These are phyloP conservation scores for Tachycineta bicolor DNA, from an alignment of 2,113 vertebrate species.

Conservation along the genomic window DNA sequence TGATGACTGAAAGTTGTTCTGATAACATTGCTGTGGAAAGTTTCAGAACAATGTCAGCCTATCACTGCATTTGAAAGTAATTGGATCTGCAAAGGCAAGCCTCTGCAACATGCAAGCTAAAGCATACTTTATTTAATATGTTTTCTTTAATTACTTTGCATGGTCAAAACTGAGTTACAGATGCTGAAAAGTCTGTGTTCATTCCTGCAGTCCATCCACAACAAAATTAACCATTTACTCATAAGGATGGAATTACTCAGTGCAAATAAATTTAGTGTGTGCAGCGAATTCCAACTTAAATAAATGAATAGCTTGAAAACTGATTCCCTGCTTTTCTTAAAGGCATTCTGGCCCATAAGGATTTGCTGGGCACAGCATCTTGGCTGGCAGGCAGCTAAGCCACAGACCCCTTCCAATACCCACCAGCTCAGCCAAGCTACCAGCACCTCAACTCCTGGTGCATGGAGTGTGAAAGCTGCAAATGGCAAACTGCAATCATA, in stretches of 20 bases:
- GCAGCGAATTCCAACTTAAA: neutral
- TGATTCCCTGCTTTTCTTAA: neutral
- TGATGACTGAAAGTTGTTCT: neutral
- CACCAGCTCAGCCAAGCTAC: neutral
- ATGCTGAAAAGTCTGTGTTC: neutral
- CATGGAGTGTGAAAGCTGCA: neutral
- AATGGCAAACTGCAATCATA: neutral
- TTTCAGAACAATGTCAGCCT: neutral
- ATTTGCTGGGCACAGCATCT: neutral
- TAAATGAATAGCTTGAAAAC: neutral
- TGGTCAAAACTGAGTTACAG: neutral
- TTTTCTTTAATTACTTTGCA: neutral
- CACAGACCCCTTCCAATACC: neutral
- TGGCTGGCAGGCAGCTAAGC: neutral
- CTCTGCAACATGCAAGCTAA: neutral
- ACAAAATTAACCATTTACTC: fast-evolving
- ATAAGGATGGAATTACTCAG: neutral
- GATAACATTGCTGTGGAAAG: neutral
- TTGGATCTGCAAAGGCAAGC: neutral
- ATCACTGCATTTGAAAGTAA: neutral
- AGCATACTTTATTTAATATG: neutral
- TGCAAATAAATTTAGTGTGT: neutral
- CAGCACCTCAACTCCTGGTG: neutral
- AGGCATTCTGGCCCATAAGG: neutral
- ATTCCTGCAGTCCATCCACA: neutral